A percentile compares a stretch with the other conserved stretches of the same genome.
These are phyloP conservation scores for Dreissena rostriformis DNA, from an alignment of 1,140 invertebrate species.

Conservation along the genomic window DNA sequence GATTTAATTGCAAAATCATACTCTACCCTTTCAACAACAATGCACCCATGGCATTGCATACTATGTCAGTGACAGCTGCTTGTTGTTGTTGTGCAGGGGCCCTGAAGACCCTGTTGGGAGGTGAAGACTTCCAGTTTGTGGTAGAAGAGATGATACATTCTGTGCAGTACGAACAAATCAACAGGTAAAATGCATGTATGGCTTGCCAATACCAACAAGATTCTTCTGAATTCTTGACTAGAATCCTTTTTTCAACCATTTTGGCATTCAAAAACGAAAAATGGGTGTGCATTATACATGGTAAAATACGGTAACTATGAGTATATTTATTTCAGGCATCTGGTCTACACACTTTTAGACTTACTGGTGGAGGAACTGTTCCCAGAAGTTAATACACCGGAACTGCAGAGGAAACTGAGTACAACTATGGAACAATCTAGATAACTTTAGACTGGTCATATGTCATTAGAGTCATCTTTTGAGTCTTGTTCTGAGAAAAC, in stretches of 20 bases:
- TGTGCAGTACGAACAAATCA: slow-evolving; percentile 44
- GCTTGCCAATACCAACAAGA: no score
- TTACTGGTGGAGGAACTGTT: slow-evolving; percentile 42
- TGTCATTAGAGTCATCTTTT: no score
- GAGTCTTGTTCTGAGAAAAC: no score
- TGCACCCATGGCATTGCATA: no score
- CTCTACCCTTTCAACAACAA: no score
- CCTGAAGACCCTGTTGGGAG: slow-evolving; percentile 6
- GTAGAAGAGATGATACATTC: slow-evolving; percentile 31
- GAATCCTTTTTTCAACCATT: neutral
- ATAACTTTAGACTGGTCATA: neutral
- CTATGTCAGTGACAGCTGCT: no score
- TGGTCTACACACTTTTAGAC: slow-evolving; percentile 48
- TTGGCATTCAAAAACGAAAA: neutral
- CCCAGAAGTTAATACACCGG: slow-evolving; percentile 30
- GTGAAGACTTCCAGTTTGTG: slow-evolving; percentile 20
- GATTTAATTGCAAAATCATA: no score
- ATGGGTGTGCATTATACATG: no score
- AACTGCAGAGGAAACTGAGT: slow-evolving; percentile 39
- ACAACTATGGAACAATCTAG: neutral
- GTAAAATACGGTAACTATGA: no score
- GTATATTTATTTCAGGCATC: slow-evolving; percentile 27
- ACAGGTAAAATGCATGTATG: slow-evolving; percentile 23
- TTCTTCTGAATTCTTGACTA: no score
- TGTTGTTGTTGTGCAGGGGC: slow-evolving; percentile 28